Conservation (phyloP, 2,888 invertebrate genomes). For the Drepanosiphum platanoidis region DNA sequence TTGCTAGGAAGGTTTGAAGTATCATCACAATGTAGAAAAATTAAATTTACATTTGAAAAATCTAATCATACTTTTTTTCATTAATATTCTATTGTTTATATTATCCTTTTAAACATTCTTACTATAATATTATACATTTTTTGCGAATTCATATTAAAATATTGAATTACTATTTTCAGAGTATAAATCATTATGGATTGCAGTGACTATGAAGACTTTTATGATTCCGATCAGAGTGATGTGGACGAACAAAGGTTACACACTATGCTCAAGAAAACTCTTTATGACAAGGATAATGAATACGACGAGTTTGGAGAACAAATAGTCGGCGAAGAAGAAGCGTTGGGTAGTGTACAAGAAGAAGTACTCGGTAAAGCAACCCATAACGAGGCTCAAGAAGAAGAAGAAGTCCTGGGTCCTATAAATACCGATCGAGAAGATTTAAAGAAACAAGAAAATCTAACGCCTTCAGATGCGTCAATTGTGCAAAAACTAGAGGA, state of each 20-base stretch:
- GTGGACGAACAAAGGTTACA: conserved; percentile 46
- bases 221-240: conserved; percentile 53
- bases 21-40: too few relatives aligned
- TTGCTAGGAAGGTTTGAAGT: too few relatives aligned
- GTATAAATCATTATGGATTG: conserved; percentile 27
- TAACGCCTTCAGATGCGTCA: not conserved
- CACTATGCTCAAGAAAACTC: conserved; percentile 38
- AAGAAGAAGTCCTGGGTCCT: conserved; percentile 47
- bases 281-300: conserved; percentile 27
- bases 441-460: not conserved
- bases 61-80: too few relatives aligned
- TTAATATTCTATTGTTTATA: too few relatives aligned
- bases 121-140: too few relatives aligned
- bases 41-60: too few relatives aligned
- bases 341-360: conserved; percentile 43
- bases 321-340: conserved; percentile 20
- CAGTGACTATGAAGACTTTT: conserved; percentile 57
- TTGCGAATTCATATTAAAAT: too few relatives aligned
- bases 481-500: conserved; percentile 40
- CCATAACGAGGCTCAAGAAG: conserved; percentile 19
- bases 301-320: conserved; percentile 28
- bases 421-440: not conserved
- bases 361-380: conserved; percentile 49
- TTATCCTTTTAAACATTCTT: too few relatives aligned
- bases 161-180: too few relatives aligned